Percentiles rank a stretch among this genome's conserved stretches.
These are phyloP conservation scores for Aethina tumida DNA, from an alignment of 1,140 invertebrate species.

Conservation along the genomic window DNA sequence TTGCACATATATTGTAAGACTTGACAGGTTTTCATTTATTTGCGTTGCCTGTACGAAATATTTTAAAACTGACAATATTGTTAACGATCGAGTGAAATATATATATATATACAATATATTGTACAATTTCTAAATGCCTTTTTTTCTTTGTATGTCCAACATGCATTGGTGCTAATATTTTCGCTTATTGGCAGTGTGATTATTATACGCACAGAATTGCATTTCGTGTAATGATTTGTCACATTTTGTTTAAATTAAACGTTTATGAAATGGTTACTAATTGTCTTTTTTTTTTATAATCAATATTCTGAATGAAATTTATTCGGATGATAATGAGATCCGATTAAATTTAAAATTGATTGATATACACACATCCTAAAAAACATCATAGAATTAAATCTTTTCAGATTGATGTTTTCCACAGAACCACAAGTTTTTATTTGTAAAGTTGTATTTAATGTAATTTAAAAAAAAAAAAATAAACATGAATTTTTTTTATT, in stretches of 20 bases:
- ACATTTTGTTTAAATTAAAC: conserved; percentile 11
- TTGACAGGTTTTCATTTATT: conserved; percentile 12
- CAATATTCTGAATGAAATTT: too few species aligned
- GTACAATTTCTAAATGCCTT: conserved; percentile 1
- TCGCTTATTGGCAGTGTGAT: conserved; percentile 12
- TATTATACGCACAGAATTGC: conserved; percentile 10
- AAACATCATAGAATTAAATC: too few species aligned
- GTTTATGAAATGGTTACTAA: conserved; percentile 7
- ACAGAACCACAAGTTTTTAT: too few species aligned
- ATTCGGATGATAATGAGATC: too few species aligned
- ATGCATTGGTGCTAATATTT: conserved; percentile 16
- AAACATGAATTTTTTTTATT: too few species aligned
- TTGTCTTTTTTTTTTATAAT: too few species aligned
- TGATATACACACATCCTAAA: too few species aligned
- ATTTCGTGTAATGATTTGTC: conserved; percentile 11
- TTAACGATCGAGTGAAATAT: too few species aligned
- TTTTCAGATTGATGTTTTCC: too few species aligned
- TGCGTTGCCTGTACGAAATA: conserved; percentile 10
- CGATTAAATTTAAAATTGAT: too few species aligned
- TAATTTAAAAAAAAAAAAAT: too few species aligned
- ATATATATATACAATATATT: not conserved
- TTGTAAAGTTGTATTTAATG: too few species aligned
- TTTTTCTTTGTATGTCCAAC: conserved; percentile 8
- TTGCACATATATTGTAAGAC: conserved; percentile 7
- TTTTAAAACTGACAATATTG: conserved; percentile 5